Percentiles rank a stretch among this genome's conserved stretches.
Conservation (phyloP, 1,140 invertebrate genomes). For the Pissodes strobi region DNA sequence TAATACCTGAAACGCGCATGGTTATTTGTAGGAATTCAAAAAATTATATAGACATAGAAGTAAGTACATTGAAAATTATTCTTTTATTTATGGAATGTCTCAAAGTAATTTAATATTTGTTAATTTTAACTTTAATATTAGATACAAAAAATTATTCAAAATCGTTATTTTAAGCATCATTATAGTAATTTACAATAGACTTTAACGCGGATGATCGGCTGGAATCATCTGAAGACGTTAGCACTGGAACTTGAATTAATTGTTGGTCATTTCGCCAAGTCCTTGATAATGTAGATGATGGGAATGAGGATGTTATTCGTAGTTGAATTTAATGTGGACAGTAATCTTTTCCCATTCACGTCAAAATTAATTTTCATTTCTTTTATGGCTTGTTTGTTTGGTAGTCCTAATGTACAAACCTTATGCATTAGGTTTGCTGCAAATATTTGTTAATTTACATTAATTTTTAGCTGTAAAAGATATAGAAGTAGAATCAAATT, state of each 20-base stretch:
- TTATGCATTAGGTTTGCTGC: conserved; percentile 9
- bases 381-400: conserved; percentile 1
- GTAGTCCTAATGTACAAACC: conserved; percentile 4
- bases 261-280: too few relatives aligned
- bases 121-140: background rate
- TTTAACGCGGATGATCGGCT: background rate
- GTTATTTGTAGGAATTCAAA: background rate
- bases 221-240: too few relatives aligned
- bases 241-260: too few relatives aligned
- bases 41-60: conserved; percentile 9
- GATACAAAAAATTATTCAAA: too few relatives aligned
- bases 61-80: background rate
- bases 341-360: background rate
- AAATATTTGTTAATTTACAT: conserved; percentile 12
- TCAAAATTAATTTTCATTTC: conserved; percentile 10
- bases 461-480: conserved; percentile 6
- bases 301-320: background rate
- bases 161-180: background rate
- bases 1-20: conserved; percentile 9
- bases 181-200: background rate
- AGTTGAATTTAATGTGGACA: background rate
- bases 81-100: background rate
- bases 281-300: background rate
- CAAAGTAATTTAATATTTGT: background rate
- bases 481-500: background rate